These are phyloP conservation scores for Parapsyche elsis DNA, from an alignment of 1,140 invertebrate species.

Conservation along the genomic window DNA sequence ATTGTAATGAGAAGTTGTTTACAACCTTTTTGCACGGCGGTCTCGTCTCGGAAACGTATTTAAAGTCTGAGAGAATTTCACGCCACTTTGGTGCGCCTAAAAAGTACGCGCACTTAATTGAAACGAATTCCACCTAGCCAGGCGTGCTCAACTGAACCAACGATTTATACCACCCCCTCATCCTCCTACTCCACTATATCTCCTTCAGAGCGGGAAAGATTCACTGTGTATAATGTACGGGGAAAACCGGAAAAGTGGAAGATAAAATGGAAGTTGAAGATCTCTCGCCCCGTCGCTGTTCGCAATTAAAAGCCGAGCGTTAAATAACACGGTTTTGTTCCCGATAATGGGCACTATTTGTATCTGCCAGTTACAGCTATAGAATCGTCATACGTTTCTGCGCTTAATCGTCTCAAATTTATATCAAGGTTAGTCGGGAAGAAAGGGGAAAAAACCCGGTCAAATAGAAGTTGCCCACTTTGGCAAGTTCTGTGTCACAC, in stretches of 20 bases:
- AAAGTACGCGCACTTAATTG: background rate
- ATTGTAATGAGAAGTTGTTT: constrained; percentile 18
- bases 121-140: constrained; percentile 17
- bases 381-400: constrained; percentile 39
- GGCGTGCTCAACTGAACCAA: background rate
- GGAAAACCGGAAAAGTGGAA: background rate
- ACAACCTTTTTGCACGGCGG: background rate
- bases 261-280: background rate
- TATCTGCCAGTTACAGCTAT: constrained; percentile 22
- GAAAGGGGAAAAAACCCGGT: background rate
- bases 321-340: constrained; percentile 35
- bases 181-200: background rate
- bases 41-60: background rate
- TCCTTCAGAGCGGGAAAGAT: background rate
- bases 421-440: background rate
- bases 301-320: constrained; percentile 9
- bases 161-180: background rate
- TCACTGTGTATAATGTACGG: too few species aligned
- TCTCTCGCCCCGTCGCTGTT: background rate
- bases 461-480: background rate
- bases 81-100: background rate
- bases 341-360: constrained; percentile 12
- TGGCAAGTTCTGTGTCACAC: background rate
- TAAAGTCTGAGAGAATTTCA: background rate
- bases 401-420: constrained; percentile 21